Evolutionary conservation across 2,113 vertebrate species (phyloP), one percentile per base, ranked within the genome.

Genomic region (Genyomyrus donnyi): DNA sequence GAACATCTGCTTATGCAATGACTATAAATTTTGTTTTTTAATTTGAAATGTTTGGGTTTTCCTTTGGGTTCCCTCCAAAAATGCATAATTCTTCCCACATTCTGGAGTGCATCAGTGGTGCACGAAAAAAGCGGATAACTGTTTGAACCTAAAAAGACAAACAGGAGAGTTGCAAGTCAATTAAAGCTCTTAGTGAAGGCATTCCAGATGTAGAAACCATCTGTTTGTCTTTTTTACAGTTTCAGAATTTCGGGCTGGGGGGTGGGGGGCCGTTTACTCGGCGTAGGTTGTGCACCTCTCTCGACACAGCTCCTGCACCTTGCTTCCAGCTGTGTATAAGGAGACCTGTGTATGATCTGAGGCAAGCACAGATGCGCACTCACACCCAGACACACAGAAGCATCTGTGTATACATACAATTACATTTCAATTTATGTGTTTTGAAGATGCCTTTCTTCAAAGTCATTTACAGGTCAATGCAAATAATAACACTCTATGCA

Each of bases 251-350:
- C 21, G n/a, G 21, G 90, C 8, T 39, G 3, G 35, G 31, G 49
- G 87, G 42, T 19, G 88, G 27, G 24, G n/a, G 74, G 66, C 90
- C 91, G 90, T 86, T 93, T 94, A 92, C 91, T 91, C 91, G 90
- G 86, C 83, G 91, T 91, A 93, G 88, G 90, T 92, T 91, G 92
- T 93, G 91, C 17, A 6, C 89, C 91, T 45, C 85, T 15, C 27
- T 45, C 53, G 0, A 56, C 87, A 92, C 13, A 31, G 48, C 45
- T 0, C 83, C 90, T 90, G 93, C 94, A 95, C 94, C 96, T 96
- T 96, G 93, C 92, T 92, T 93, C 90, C 96, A 96, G 95, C 95
- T 96, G 96, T 95, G 92, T 85, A 42, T 91, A 91, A 90, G 88
- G 49, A 90, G 92, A 89, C 50, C 88, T 85, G 52, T 90, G 88